phyloP scores from a whole-genome alignment of 2,113 vertebrate genomes.

The Channa maculata region DNA sequence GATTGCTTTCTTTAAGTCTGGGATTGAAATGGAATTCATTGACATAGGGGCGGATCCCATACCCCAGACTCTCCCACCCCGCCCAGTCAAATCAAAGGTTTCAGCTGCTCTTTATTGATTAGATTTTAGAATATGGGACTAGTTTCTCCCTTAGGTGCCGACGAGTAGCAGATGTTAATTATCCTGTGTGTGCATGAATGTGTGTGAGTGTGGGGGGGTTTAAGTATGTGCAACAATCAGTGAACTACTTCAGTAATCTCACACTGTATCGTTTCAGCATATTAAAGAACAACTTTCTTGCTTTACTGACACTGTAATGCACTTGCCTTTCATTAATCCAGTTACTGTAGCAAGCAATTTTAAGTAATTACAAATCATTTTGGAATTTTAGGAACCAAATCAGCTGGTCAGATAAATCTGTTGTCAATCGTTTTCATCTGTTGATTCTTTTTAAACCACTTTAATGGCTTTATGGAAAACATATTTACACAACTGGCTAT shows the following conservation, averaged over 20 bases:
- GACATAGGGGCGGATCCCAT: slow-evolving; percentile 69
- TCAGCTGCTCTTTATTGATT: slow-evolving; percentile 83
- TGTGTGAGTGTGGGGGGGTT: slow-evolving; percentile 27
- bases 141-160: slow-evolving; percentile 77
- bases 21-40: slow-evolving; percentile 82
- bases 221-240: slow-evolving; percentile 40
- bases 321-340: neutral
- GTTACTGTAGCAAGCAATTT: neutral
- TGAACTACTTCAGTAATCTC: slow-evolving; percentile 56
- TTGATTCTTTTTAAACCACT: neutral
- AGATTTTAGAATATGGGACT: slow-evolving; percentile 80
- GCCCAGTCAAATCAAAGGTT: slow-evolving; percentile 80
- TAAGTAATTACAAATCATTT: neutral
- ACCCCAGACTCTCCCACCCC: slow-evolving; percentile 47
- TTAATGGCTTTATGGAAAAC: neutral
- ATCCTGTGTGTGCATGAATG: slow-evolving; percentile 60
- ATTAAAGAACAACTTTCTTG: slow-evolving; percentile 17
- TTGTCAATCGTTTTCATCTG: neutral
- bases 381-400: neutral
- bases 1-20: slow-evolving; percentile 79
- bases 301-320: neutral
- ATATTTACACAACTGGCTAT: neutral
- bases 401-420: neutral
- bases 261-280: slow-evolving; percentile 38
- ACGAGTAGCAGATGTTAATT: slow-evolving; percentile 82